phyloP scores from a whole-genome alignment of 2,113 vertebrate species.

The Xiphias gladius region DNA sequence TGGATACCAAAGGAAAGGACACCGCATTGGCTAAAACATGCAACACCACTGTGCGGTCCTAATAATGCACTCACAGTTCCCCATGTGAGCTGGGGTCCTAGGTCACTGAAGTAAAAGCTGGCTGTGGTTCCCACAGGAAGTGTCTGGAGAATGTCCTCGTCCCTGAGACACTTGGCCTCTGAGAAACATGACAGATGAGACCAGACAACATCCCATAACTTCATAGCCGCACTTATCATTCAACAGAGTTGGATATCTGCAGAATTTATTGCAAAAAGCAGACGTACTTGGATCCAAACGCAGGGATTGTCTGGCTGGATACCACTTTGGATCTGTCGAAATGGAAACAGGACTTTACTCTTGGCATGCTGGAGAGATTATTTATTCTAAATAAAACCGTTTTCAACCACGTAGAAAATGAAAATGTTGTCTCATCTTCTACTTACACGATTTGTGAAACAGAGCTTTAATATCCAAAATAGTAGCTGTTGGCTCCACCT shows the following conservation, averaged over 20 bases:
- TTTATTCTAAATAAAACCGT: neutral
- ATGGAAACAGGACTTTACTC: constrained; percentile 14
- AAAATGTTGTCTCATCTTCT: neutral
- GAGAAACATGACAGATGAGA: constrained; percentile 38
- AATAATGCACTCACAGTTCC: constrained; percentile 88
- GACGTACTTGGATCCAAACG: constrained; percentile 93
- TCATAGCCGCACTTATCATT: neutral
- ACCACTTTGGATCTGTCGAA: constrained; percentile 91
- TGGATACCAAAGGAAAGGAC: neutral
- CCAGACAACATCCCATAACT: neutral
- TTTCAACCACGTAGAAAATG: neutral
- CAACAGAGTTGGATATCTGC: neutral
- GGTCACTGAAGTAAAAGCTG: constrained; percentile 93
- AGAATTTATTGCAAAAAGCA: constrained; percentile 9
- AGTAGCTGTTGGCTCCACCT: constrained; percentile 94
- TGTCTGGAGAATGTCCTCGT: constrained; percentile 93
- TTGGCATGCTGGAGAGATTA: neutral
- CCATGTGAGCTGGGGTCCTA: constrained; percentile 96
- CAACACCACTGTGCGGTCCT: neutral
- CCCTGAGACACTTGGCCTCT: constrained; percentile 92
- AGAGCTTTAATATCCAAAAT: constrained; percentile 92
- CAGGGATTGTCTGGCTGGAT: constrained; percentile 92
- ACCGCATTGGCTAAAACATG: neutral
- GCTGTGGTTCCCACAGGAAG: constrained; percentile 96
- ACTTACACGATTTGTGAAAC: constrained; percentile 93